Evolutionary conservation across 2,113 vertebrate genomes (phyloP).

Genomic region (Etheostoma cragini): DNA sequence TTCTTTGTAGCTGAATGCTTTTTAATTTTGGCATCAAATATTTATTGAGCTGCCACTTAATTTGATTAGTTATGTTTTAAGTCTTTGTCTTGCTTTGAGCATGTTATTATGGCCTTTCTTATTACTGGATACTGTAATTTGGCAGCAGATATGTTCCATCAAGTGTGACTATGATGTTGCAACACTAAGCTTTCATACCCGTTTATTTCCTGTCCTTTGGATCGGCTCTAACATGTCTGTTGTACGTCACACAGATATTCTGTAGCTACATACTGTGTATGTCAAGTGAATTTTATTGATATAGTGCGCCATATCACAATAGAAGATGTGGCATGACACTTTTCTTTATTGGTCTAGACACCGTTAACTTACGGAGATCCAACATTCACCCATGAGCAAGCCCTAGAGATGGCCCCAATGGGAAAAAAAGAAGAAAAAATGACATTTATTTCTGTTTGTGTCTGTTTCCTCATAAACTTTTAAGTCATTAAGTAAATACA

Average conservation of each 20-base stretch:
- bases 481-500: constrained; percentile 36
- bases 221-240: background rate
- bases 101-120: background rate
- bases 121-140: background rate
- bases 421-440: too few relatives aligned
- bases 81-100: background rate
- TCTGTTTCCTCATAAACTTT: constrained; percentile 12
- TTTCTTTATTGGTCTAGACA: too few relatives aligned
- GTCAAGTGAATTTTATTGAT: too few relatives aligned
- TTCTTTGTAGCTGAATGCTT: constrained; percentile 16
- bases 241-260: background rate
- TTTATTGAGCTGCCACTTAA: constrained; percentile 23
- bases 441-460: too few relatives aligned
- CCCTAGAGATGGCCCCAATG: too few relatives aligned
- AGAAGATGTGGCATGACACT: too few relatives aligned
- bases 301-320: too few relatives aligned
- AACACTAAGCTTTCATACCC: constrained; percentile 27
- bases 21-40: constrained; percentile 15
- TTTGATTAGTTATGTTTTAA: background rate
- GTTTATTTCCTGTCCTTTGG: background rate
- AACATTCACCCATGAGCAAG: too few relatives aligned
- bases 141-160: background rate
- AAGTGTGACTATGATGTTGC: constrained; percentile 2
- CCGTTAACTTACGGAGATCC: too few relatives aligned
- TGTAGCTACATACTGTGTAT: background rate